These are phyloP conservation scores for Typhlichthys subterraneus DNA, from an alignment of 2,797 vertebrate genomes.

Conservation along the genomic window DNA sequence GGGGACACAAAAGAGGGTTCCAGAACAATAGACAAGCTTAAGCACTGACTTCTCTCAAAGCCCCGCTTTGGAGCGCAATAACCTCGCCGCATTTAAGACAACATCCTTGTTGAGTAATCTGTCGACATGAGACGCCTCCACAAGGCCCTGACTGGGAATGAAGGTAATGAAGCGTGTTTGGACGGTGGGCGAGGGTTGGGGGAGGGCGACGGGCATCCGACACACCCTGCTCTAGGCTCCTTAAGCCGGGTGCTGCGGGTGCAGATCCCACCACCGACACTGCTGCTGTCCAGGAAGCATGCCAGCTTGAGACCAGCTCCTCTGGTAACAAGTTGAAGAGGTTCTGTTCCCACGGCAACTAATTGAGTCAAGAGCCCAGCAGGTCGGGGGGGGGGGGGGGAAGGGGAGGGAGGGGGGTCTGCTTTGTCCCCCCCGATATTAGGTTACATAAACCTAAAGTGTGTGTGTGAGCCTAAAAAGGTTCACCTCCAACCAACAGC, in stretches of 20 bases:
- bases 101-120: slow-evolving; percentile 74
- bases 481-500: too few relatives aligned
- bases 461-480: slow-evolving; percentile 6
- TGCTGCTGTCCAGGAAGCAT: neutral
- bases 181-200: neutral
- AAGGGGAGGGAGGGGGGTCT: neutral
- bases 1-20: slow-evolving; percentile 42
- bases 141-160: slow-evolving; percentile 20
- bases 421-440: slow-evolving; percentile 9
- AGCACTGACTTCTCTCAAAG: slow-evolving; percentile 49
- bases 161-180: slow-evolving; percentile 1
- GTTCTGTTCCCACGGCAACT: slow-evolving; percentile 16
- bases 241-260: neutral
- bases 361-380: slow-evolving; percentile 21
- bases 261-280: neutral
- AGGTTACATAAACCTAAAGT: slow-evolving; percentile 12
- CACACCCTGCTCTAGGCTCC: neutral
- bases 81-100: slow-evolving; percentile 58
- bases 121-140: slow-evolving; percentile 50
- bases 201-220: neutral
- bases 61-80: slow-evolving; percentile 50
- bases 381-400: neutral
- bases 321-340: neutral
- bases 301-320: neutral
- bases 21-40: slow-evolving; percentile 42